Evolutionary conservation across 2,888 invertebrate genomes (phyloP).

Genomic region (Frankliniella intonsa): DNA sequence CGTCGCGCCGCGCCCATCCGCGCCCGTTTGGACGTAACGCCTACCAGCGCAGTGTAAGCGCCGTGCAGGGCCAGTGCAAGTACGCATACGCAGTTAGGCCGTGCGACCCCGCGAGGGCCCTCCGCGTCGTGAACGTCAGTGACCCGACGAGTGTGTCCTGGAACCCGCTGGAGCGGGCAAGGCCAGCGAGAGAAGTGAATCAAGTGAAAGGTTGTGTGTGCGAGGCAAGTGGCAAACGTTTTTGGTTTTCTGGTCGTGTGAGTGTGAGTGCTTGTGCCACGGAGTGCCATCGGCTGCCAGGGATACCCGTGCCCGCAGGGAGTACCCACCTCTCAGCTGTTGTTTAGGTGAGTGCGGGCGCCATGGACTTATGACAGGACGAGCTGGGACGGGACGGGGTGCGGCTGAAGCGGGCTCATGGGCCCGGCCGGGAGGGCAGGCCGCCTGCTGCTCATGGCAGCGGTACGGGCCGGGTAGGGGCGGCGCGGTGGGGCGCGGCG

Average conservation of each 20-base stretch:
- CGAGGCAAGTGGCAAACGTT: too few relatives aligned
- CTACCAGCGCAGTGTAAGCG: too few relatives aligned
- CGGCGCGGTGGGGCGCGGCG: neutral
- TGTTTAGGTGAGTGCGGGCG: constrained; percentile 4
- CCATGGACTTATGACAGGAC: neutral
- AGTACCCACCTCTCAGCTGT: constrained; percentile 5
- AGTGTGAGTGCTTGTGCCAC: constrained; percentile 2
- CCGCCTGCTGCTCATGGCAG: neutral
- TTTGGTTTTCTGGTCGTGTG: neutral
- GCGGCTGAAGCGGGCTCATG: neutral
- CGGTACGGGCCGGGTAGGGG: neutral
- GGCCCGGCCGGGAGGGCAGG: neutral
- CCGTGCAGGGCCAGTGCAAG: too few relatives aligned
- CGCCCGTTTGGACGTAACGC: too few relatives aligned
- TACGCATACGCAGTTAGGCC: too few relatives aligned
- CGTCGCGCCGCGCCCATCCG: neutral
- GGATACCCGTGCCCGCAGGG: neutral
- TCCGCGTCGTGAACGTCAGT: too few relatives aligned
- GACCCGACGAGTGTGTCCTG: too few relatives aligned
- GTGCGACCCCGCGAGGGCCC: too few relatives aligned
- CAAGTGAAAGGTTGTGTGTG: too few relatives aligned
- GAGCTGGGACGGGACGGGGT: too few relatives aligned
- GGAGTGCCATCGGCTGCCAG: neutral
- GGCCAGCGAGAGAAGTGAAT: too few relatives aligned
- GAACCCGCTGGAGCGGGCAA: too few relatives aligned